phyloP scores from a whole-genome alignment of 2,888 invertebrate species.

The Gastrophysa polygoni region DNA sequence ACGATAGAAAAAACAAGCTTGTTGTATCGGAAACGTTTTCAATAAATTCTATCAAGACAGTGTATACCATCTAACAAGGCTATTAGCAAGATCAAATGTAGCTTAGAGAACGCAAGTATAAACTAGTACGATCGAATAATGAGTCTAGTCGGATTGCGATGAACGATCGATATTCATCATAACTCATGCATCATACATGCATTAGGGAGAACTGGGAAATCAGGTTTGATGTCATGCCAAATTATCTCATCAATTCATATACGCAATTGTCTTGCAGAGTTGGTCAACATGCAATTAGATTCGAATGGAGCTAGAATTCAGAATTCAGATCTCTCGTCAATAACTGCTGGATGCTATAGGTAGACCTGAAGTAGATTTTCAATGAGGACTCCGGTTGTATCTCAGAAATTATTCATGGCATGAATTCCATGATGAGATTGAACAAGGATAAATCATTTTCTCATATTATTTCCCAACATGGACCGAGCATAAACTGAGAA shows the following conservation, averaged over 20 bases:
- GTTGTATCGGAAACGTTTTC: constrained; percentile 29
- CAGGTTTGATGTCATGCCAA: constrained; percentile 9
- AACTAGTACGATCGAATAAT: constrained; percentile 47
- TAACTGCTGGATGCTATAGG: too few species aligned
- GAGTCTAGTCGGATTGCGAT: constrained; percentile 42
- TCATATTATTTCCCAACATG: too few species aligned
- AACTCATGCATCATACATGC: constrained; percentile 47
- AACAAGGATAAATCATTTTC: too few species aligned
- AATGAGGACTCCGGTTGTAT: too few species aligned
- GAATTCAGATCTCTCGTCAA: too few species aligned
- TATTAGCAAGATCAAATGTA: constrained; percentile 52
- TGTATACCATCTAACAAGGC: constrained; percentile 45
- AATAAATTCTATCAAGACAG: constrained; percentile 42
- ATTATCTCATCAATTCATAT: background rate
- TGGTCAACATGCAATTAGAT: background rate
- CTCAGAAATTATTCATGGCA: too few species aligned
- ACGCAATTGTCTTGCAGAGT: background rate
- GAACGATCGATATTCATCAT: constrained; percentile 49
- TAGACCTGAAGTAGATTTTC: too few species aligned
- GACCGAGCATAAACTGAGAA: too few species aligned
- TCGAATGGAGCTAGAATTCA: too few species aligned
- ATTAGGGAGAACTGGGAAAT: constrained; percentile 31
- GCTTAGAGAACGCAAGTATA: constrained; percentile 45
- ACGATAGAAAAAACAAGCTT: constrained; percentile 20
- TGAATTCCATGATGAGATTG: too few species aligned